Evolutionary conservation across 1,140 invertebrate species (phyloP).

Genomic region (Pseudomyrmex flavicornis): DNA sequence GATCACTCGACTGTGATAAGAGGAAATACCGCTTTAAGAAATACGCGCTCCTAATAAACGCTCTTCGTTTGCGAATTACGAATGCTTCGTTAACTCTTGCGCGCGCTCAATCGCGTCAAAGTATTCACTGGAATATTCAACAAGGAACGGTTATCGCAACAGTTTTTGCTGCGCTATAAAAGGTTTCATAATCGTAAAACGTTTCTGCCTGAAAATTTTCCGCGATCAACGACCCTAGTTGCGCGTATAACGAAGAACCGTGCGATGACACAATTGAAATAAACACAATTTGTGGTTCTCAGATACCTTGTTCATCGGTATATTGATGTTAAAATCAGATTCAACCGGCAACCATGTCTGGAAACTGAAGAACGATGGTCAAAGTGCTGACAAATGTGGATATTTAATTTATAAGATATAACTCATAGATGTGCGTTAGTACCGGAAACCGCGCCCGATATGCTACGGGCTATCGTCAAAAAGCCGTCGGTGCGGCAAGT

Average conservation of each 20-base stretch:
- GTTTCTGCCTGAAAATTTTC: conserved; percentile 58
- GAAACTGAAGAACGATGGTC: not conserved
- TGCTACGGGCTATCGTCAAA: conserved; percentile 53
- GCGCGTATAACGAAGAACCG: not conserved
- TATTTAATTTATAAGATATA: conserved; percentile 13
- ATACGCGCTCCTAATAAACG: conserved; percentile 36
- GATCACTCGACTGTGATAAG: conserved; percentile 36
- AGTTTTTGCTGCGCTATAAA: conserved; percentile 41
- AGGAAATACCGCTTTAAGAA: conserved; percentile 23
- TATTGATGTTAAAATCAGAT: no score
- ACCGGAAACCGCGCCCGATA: conserved; percentile 43
- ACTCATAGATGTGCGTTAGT: not conserved
- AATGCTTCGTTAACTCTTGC: conserved; percentile 57
- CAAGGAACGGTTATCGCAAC: conserved; percentile 26
- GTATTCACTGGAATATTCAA: conserved; percentile 37
- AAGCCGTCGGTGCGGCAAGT: conserved; percentile 45
- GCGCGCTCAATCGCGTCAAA: conserved; percentile 6
- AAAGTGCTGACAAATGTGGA: not conserved
- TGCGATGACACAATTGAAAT: not conserved
- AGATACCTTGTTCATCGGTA: no score
- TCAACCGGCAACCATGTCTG: no score
- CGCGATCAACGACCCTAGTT: conserved; percentile 65
- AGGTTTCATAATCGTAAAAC: conserved; percentile 62
- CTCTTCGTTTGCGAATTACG: conserved; percentile 47
- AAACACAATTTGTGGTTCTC: no score